These are phyloP conservation scores for Parnassius orleans DNA, from an alignment of 2,888 invertebrate species.

Conservation along the genomic window DNA sequence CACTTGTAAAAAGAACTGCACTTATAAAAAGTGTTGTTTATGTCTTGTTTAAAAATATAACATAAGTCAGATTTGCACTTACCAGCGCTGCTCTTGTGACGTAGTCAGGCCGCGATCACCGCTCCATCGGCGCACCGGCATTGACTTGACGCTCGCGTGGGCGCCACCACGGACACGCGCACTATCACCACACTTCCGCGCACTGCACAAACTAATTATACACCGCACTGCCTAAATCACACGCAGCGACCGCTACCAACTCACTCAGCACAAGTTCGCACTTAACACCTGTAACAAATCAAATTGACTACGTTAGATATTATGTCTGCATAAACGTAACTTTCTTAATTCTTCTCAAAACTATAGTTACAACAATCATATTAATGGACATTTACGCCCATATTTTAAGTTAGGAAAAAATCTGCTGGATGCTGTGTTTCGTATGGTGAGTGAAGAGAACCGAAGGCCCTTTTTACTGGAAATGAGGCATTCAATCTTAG, in stretches of 20 bases:
- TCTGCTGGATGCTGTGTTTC: too few relatives aligned
- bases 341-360: too few relatives aligned
- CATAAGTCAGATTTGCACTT: constrained; percentile 34
- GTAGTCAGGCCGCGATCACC: constrained; percentile 75
- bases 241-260: constrained; percentile 33
- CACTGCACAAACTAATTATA: constrained; percentile 31
- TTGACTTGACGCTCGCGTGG: constrained; percentile 67
- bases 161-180: constrained; percentile 63
- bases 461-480: too few relatives aligned
- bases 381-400: not conserved
- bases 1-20: too few relatives aligned
- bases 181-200: constrained; percentile 31
- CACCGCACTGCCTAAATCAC: constrained; percentile 40
- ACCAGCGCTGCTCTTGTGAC: constrained; percentile 77
- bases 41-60: too few relatives aligned
- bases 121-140: constrained; percentile 78
- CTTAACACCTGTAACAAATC: constrained; percentile 36
- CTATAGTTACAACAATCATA: not conserved
- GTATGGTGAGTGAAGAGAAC: too few relatives aligned
- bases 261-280: constrained; percentile 29
- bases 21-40: too few relatives aligned
- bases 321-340: too few relatives aligned
- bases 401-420: not conserved
- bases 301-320: constrained; percentile 23
- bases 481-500: too few relatives aligned